Evolutionary conservation across 2,113 vertebrate species (phyloP).

Genomic region (Dipodomys spectabilis): DNA sequence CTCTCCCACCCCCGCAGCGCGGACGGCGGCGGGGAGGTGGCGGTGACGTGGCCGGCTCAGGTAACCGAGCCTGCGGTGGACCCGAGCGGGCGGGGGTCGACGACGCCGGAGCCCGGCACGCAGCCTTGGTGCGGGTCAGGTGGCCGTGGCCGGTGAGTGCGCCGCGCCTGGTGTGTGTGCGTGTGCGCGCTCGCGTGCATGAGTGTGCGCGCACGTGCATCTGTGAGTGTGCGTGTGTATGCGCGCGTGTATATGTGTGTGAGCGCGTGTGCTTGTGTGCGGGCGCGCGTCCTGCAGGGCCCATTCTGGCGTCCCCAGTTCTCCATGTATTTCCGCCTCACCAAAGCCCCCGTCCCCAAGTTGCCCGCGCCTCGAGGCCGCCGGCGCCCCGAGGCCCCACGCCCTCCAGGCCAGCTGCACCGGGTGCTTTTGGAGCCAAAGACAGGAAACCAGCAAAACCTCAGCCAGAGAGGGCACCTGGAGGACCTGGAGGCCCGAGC

Average conservation of each 20-base stretch:
- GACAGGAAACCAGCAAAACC: too few species aligned
- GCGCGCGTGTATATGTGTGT: too few species aligned
- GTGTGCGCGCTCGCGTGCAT: fast-evolving
- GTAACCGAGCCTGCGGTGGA: constrained; percentile 74
- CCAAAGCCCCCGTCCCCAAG: not conserved
- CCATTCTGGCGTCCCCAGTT: not conserved
- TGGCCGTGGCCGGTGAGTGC: not conserved
- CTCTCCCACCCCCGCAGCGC: constrained; percentile 40
- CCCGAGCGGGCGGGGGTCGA: not conserved
- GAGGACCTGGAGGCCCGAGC: too few species aligned
- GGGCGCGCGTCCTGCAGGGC: too few species aligned
- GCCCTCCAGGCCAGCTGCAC: too few species aligned
- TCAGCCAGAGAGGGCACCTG: too few species aligned
- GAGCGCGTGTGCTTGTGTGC: too few species aligned
- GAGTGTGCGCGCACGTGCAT: not conserved
- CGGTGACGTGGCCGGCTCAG: constrained; percentile 86
- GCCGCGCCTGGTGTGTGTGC: not conserved
- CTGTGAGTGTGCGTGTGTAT: too few species aligned
- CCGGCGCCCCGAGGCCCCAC: too few species aligned
- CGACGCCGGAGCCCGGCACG: not conserved
- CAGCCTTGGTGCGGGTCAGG: not conserved
- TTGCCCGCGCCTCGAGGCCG: not conserved
- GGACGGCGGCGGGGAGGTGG: constrained; percentile 84
- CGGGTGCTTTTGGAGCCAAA: too few species aligned
- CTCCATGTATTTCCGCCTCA: not conserved